These are phyloP conservation scores for Polydrusus tereticollis DNA, from an alignment of 2,888 invertebrate genomes.

Conservation along the genomic window DNA sequence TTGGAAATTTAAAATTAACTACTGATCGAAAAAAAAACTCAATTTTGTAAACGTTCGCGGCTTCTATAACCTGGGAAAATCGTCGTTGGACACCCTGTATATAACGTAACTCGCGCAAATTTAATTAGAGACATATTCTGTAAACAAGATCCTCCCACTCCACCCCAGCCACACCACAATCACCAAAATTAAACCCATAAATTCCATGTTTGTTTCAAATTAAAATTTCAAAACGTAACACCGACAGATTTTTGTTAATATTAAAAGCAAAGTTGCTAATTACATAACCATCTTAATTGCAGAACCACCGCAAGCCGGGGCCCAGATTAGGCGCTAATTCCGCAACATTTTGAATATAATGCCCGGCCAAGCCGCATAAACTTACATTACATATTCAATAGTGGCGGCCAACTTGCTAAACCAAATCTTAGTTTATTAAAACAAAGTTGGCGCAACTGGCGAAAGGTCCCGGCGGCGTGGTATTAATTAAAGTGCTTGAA, in stretches of 20 bases:
- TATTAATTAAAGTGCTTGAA: not conserved
- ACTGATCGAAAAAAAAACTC: no score
- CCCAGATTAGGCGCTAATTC: constrained; percentile 13
- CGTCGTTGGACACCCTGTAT: no score
- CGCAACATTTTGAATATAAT: constrained; percentile 25
- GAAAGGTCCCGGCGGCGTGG: not conserved
- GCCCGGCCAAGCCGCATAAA: constrained; percentile 22
- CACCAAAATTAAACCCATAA: constrained; percentile 1
- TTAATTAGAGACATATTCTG: no score
- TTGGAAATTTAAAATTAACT: no score
- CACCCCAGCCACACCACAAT: no score
- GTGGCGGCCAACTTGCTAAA: constrained; percentile 33
- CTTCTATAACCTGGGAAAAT: no score
- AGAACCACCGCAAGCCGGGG: not conserved
- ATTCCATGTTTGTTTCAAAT: not conserved
- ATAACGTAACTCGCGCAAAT: no score
- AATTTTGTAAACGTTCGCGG: no score
- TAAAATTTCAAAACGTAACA: not conserved
- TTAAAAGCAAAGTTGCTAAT: constrained; percentile 10
- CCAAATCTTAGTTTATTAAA: constrained; percentile 37
- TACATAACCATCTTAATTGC: constrained; percentile 19
- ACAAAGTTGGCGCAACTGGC: constrained; percentile 30
- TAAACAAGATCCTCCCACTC: no score
- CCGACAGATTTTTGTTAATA: not conserved
- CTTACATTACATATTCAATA: constrained; percentile 33